Evolutionary conservation across 2,113 vertebrate genomes (phyloP).

Genomic region (Gila orcuttii): DNA sequence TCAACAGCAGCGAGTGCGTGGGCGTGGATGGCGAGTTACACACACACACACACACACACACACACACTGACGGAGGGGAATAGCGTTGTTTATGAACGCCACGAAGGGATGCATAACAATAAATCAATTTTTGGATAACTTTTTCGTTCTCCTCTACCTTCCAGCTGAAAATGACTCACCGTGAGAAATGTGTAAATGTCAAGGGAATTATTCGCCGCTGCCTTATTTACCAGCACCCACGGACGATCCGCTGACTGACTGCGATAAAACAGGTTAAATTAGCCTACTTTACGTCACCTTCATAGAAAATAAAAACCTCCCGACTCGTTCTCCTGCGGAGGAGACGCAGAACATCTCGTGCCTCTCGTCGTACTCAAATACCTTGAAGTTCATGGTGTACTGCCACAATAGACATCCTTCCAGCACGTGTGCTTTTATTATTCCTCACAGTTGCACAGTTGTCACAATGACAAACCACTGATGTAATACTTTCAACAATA

Average conservation of each 20-base stretch:
- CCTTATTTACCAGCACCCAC: slow-evolving; percentile 67
- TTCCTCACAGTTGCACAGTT: background rate
- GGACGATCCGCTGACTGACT: slow-evolving; percentile 65
- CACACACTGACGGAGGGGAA: slow-evolving; percentile 14
- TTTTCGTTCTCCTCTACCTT: slow-evolving; percentile 12
- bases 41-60: slow-evolving; percentile 12
- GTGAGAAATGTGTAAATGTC: slow-evolving; percentile 75
- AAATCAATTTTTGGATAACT: slow-evolving; percentile 48
- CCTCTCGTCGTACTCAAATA: background rate
- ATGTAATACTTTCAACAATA: background rate
- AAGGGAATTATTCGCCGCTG: slow-evolving; percentile 73
- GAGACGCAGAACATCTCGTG: background rate
- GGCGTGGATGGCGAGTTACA: slow-evolving; percentile 10
- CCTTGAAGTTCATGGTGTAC: slow-evolving; percentile 2
- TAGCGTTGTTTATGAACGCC: slow-evolving; percentile 30
- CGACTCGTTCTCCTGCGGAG: background rate
- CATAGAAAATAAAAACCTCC: background rate
- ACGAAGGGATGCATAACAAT: slow-evolving; percentile 35
- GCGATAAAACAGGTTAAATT: slow-evolving; percentile 59
- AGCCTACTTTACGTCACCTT: slow-evolving; percentile 37
- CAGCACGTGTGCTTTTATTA: slow-evolving; percentile 2
- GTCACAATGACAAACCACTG: background rate
- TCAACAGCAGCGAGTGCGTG: slow-evolving; percentile 23
- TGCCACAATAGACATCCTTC: background rate
- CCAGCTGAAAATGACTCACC: slow-evolving; percentile 63